Conservation (phyloP, 2,113 vertebrate genomes). For the Antechinus stuartii region DNA sequence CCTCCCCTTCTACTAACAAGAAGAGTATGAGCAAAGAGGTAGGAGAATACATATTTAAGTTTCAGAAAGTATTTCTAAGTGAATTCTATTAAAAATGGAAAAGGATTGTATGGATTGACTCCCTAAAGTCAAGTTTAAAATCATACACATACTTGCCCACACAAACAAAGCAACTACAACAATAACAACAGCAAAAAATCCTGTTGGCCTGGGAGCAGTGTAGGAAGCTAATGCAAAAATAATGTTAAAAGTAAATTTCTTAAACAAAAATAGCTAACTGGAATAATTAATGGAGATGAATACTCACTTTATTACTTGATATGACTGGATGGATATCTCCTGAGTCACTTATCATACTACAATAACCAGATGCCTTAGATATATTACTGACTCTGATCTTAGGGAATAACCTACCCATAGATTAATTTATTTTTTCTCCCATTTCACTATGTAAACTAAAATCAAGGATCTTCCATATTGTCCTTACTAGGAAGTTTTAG, state of each 20-base stretch:
- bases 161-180: too few species aligned
- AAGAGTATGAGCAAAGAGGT: constrained; percentile 15
- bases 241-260: not conserved
- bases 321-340: not conserved
- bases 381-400: not conserved
- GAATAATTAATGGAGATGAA: not conserved
- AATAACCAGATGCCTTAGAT: not conserved
- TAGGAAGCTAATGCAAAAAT: not conserved
- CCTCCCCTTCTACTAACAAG: constrained; percentile 23
- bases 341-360: not conserved
- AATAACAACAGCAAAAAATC: not conserved
- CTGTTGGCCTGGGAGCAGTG: not conserved
- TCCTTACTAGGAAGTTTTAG: not conserved
- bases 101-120: not conserved
- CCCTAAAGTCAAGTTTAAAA: not conserved
- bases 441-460: not conserved
- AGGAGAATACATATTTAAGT: constrained; percentile 5
- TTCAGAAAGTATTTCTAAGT: not conserved
- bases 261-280: not conserved
- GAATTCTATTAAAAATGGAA: not conserved
- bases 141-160: not conserved
- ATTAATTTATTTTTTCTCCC: not conserved
- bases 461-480: not conserved
- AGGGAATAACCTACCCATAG: not conserved
- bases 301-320: not conserved